Base-by-base conservation (phyloP, 1,140 invertebrate genomes). In the Vollenhovia emeryi region DNA sequence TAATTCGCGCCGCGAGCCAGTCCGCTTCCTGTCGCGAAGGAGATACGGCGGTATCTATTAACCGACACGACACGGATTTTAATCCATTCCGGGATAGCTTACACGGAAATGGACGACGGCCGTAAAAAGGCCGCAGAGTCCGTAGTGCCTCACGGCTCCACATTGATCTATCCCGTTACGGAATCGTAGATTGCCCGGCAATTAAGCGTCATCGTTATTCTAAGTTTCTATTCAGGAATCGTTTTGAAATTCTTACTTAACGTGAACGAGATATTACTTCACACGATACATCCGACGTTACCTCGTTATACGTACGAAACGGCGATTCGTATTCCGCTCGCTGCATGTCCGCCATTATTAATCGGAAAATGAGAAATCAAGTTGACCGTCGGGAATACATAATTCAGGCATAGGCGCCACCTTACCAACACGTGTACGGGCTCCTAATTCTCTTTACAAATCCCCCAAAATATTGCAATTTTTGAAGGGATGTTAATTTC, bases 311-410 rank as follows among this genome's bases (percentile, higher is more conserved):
- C 36, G 27, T 21, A 45, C 18, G 36, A 80, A 40, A 13, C 43
- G 5, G 48, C n/a, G 18, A 59, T 71, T 82, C 66, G 24, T 45
- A 82, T 82, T 55, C 18, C 36, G 9, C 13, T 52, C n/a, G 50
- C 24, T n/a, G 36, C 24, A 30, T 33, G 57, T 45, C 64, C 66
- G 13, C 7, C 36, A 13, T 24, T 45, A 73, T 82, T 57, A 57
- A 57, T 82, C 40, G 43, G 66, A n/a, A 59, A 59, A 45, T 55
- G 13, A 82, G 66, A 82, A 82, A 57, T 82, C 66, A n/a, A 69
- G 64, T 30, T 55, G 50, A 57, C 71, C 43, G 45, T 80, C 24
- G 11, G 24, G 36, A 82, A 82, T 59, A 57, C 50, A 33, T 55
- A 73, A 82, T 60, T 7, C 33, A 24, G n/a, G 0, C 64, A 71